A percentile compares a stretch with the other conserved stretches of the same genome.
These are phyloP conservation scores for Hylomyscus alleni DNA, from an alignment of 2,797 vertebrate genomes.

Conservation along the genomic window DNA sequence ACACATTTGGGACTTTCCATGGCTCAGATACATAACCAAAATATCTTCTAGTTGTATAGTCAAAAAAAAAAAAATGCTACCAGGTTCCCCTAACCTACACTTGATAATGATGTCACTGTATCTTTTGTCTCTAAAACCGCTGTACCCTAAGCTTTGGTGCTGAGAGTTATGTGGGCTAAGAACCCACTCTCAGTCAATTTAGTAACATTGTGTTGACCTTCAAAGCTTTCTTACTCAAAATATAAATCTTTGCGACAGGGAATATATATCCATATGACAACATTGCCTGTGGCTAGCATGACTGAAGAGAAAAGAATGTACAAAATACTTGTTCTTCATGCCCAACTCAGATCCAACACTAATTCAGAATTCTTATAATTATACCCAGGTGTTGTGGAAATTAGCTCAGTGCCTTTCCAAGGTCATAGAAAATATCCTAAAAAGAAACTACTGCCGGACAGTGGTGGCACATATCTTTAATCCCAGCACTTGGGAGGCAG, in stretches of 20 bases:
- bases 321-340: neutral
- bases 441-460: neutral
- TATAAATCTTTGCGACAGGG: neutral
- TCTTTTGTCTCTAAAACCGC: neutral
- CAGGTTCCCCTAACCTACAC: neutral
- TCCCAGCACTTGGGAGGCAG: too few species aligned
- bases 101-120: neutral
- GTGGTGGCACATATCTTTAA: too few species aligned
- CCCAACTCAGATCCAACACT: neutral
- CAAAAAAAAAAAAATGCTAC: neutral
- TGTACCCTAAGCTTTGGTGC: neutral
- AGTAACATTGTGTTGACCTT: neutral
- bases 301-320: constrained; percentile 5
- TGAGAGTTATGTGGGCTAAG: neutral
- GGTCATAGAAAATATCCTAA: neutral
- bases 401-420: constrained; percentile 4
- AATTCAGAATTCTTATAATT: constrained; percentile 7
- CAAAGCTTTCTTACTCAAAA: neutral
- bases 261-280: neutral
- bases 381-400: neutral
- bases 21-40: neutral
- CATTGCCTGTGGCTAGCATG: neutral
- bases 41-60: neutral
- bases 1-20: neutral
- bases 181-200: neutral